Conservation (phyloP, 2,113 vertebrate genomes). For the Pedetes capensis region DNA sequence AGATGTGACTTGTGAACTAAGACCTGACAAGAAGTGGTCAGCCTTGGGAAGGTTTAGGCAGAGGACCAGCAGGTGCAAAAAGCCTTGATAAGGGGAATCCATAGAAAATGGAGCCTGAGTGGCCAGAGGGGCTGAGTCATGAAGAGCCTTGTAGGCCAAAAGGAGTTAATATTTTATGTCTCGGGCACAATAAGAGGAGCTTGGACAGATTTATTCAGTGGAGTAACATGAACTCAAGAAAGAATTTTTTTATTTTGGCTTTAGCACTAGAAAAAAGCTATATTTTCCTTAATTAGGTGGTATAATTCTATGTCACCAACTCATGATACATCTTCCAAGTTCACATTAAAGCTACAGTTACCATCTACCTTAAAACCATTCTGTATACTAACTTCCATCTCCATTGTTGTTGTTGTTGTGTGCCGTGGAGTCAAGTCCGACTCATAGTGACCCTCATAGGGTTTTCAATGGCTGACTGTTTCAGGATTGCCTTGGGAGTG, state of each 20-base stretch:
- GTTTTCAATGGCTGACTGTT: too few relatives aligned
- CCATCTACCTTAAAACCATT: neutral
- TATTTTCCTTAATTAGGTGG: neutral
- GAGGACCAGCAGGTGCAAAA: neutral
- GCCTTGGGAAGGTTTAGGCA: neutral
- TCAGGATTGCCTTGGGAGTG: too few relatives aligned
- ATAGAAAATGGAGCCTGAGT: neutral
- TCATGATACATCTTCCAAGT: neutral
- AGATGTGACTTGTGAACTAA: neutral
- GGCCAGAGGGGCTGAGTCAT: neutral
- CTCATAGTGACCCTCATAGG: too few relatives aligned
- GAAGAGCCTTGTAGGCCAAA: neutral
- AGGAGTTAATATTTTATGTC: neutral
- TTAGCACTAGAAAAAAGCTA: neutral
- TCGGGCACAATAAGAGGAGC: neutral
- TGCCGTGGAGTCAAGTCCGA: too few relatives aligned
- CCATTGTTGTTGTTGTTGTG: too few relatives aligned
- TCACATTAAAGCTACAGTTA: neutral
- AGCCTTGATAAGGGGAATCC: neutral
- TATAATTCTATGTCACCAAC: neutral
- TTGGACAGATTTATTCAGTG: neutral
- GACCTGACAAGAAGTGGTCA: neutral
- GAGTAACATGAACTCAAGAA: neutral
- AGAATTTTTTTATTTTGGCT: neutral
- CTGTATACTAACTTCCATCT: neutral